A percentile compares a stretch with the other conserved stretches of the same genome.
Evolutionary conservation across 2,888 invertebrate species (phyloP).

Genomic region (Drosophila meridiana): DNA sequence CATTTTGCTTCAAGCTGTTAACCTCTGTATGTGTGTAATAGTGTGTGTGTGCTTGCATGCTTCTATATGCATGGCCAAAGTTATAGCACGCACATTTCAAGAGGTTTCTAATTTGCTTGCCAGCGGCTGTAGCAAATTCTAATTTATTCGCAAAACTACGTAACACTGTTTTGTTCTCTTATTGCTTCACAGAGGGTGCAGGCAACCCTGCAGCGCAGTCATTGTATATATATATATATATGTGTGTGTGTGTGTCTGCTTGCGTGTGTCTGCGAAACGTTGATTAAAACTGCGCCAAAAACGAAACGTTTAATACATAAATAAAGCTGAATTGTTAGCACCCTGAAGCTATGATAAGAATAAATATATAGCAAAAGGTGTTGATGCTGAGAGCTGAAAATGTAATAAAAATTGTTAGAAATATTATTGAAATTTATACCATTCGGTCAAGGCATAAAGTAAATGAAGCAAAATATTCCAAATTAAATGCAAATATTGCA

Average conservation of each 20-base stretch:
- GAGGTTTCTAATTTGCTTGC: constrained; percentile 73
- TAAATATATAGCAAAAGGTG: constrained; percentile 18
- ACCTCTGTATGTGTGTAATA: constrained; percentile 18
- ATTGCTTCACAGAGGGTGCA: constrained; percentile 10
- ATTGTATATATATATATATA: constrained; percentile 3
- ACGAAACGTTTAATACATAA: constrained; percentile 44
- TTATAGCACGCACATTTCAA: constrained; percentile 72
- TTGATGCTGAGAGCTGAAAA: constrained; percentile 17
- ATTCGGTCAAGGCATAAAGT: background rate
- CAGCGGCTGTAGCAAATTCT: constrained; percentile 72
- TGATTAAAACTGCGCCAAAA: constrained; percentile 53
- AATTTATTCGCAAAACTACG: constrained; percentile 74
- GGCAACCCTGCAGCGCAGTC: constrained; percentile 24
- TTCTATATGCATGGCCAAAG: constrained; percentile 39
- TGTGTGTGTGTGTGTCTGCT: constrained; percentile 9
- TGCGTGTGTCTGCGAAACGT: constrained; percentile 27
- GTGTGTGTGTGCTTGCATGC: constrained; percentile 14
- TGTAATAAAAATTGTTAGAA: constrained; percentile 1
- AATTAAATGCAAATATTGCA: background rate
- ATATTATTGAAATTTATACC: background rate
- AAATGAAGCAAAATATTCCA: background rate
- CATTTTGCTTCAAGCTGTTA: constrained; percentile 26
- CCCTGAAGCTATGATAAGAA: constrained; percentile 29
- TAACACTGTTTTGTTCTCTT: constrained; percentile 45
- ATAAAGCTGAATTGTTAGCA: constrained; percentile 34